These are phyloP conservation scores for Caenorhabditis becei DNA, from an alignment of 2,888 invertebrate genomes.

Conservation along the genomic window DNA sequence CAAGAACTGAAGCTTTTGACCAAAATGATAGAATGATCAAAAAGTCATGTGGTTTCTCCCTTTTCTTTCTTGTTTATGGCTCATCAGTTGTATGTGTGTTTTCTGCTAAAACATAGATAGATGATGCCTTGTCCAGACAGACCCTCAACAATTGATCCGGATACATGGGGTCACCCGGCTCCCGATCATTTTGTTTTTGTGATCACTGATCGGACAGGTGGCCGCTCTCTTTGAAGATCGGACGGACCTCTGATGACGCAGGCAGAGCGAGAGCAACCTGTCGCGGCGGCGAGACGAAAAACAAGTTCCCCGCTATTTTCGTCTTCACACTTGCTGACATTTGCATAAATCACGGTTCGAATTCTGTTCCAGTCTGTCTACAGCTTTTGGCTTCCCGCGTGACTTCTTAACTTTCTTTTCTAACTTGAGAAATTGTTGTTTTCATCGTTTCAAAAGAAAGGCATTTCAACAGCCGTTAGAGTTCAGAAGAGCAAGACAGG, in stretches of 20 bases:
- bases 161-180: constrained; percentile 20
- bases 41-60: constrained; percentile 28
- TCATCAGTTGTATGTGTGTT: constrained; percentile 13
- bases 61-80: constrained; percentile 13
- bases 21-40: constrained; percentile 27
- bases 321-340: background rate
- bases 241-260: constrained; percentile 49
- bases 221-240: constrained; percentile 42
- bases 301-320: constrained; percentile 23
- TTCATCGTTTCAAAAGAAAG: background rate
- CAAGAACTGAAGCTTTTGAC: background rate
- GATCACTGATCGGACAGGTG: constrained; percentile 53
- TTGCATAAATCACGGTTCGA: constrained; percentile 37
- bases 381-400: background rate
- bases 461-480: no score
- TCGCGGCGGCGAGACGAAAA: constrained; percentile 1
- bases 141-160: constrained; percentile 28
- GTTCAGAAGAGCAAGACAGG: background rate
- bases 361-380: constrained; percentile 6
- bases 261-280: background rate
- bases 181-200: constrained; percentile 41
- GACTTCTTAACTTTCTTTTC: constrained; percentile 1
- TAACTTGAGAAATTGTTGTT: background rate
- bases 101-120: constrained; percentile 35
- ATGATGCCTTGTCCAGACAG: constrained; percentile 12